Conservation (phyloP, 2,113 vertebrate species). For the Pelobates fuscus region DNA sequence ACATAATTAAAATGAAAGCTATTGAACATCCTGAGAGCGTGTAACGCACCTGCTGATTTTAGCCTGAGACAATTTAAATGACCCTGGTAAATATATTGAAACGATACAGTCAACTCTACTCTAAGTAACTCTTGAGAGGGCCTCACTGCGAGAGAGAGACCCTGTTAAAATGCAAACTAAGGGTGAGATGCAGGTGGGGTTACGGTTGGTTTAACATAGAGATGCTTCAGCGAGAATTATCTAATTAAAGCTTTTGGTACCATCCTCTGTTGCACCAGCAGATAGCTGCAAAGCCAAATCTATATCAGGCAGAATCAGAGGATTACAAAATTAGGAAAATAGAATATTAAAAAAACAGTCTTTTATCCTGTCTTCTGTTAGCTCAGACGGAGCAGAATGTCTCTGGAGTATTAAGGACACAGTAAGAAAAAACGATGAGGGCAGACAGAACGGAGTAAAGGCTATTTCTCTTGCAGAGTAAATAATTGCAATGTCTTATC, state of each 20-base stretch:
- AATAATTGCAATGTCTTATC: constrained; percentile 24
- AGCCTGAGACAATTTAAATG: constrained; percentile 30
- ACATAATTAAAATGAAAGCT: constrained; percentile 32
- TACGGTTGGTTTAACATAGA: constrained; percentile 61
- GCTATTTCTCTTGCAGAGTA: background rate
- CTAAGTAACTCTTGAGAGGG: constrained; percentile 49
- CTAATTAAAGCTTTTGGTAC: constrained; percentile 59
- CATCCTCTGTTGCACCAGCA: background rate
- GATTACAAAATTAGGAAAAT: constrained; percentile 43
- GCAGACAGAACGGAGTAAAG: constrained; percentile 8
- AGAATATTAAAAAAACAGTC: background rate
- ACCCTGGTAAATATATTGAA: constrained; percentile 27
- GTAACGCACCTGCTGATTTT: constrained; percentile 42
- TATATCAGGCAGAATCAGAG: constrained; percentile 21
- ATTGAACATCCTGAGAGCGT: constrained; percentile 28
- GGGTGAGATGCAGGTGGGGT: constrained; percentile 61
- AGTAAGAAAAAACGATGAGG: background rate
- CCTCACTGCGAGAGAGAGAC: constrained; percentile 14
- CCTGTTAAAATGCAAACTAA: constrained; percentile 64
- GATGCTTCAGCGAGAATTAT: constrained; percentile 64
- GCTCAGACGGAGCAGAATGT: constrained; percentile 30
- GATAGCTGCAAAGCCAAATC: constrained; percentile 54
- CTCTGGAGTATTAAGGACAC: constrained; percentile 15
- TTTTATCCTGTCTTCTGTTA: constrained; percentile 19
- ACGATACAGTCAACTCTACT: constrained; percentile 45